These are phyloP conservation scores for Hanleya hanleyi DNA, from an alignment of 2,888 invertebrate species.

Conservation along the genomic window DNA sequence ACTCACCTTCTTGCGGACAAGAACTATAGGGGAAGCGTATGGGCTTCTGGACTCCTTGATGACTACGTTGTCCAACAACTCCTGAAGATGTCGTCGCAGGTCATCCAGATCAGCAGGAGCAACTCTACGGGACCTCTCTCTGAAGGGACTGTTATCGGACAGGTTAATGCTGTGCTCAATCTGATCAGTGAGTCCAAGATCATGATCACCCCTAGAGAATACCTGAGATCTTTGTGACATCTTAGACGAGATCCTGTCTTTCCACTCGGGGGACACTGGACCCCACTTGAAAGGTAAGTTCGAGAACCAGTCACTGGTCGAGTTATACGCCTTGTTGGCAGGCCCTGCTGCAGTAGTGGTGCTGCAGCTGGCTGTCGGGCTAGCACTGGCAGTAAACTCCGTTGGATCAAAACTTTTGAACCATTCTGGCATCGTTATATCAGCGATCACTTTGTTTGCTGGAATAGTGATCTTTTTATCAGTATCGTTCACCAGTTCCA, in stretches of 20 bases:
- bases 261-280: neutral
- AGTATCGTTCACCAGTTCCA: neutral
- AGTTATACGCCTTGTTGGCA: too few relatives aligned
- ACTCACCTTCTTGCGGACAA: too few relatives aligned
- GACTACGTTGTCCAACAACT: neutral
- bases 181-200: neutral
- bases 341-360: too few relatives aligned
- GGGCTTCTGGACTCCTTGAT: neutral
- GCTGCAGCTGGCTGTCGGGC: too few relatives aligned
- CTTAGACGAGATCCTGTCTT: neutral
- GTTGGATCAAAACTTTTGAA: neutral
- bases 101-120: conserved; percentile 7
- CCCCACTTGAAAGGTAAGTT: conserved; percentile 1
- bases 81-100: neutral
- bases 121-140: neutral
- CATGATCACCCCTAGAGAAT: neutral
- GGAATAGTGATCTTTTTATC: neutral
- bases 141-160: neutral
- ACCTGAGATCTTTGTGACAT: neutral
- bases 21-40: conserved; percentile 5
- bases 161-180: conserved; percentile 1
- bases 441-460: neutral
- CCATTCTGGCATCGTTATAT: neutral
- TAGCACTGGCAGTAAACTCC: neutral
- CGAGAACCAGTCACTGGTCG: neutral